A percentile compares a stretch with the other conserved stretches of the same genome.
Evolutionary conservation across 2,113 vertebrate genomes (phyloP).

Genomic region (Tringa solitaria): DNA sequence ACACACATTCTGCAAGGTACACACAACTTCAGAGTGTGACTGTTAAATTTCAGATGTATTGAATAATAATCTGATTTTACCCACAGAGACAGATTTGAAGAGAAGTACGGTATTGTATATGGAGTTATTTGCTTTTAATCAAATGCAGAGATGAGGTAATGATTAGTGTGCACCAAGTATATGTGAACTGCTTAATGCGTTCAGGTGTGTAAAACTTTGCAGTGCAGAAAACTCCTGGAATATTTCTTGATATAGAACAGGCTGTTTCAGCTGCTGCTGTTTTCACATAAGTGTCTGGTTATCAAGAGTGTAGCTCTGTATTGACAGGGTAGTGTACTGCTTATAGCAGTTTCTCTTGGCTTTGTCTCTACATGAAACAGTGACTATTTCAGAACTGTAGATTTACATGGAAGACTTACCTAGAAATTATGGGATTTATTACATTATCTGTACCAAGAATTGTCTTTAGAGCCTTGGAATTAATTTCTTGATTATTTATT

Average conservation of each 20-base stretch:
- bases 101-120: background rate
- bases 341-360: background rate
- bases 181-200: background rate
- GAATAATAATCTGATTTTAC: background rate
- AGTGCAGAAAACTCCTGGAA: background rate
- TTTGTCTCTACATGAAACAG: background rate
- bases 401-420: background rate
- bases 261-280: background rate
- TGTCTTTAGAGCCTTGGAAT: background rate
- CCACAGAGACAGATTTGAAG: background rate
- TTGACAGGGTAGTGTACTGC: background rate
- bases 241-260: background rate
- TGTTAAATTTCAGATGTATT: background rate
- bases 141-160: background rate
- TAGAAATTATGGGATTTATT: background rate
- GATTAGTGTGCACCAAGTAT: background rate
- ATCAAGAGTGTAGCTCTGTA: background rate
- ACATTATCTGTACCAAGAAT: background rate
- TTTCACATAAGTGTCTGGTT: background rate
- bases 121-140: background rate
- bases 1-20: constrained; percentile 89
- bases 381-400: background rate
- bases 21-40: background rate
- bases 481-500: background rate
- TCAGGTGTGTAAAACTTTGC: background rate